Base-by-base conservation (phyloP, 2,888 invertebrate species). In the Azorinus chamasolen region DNA sequence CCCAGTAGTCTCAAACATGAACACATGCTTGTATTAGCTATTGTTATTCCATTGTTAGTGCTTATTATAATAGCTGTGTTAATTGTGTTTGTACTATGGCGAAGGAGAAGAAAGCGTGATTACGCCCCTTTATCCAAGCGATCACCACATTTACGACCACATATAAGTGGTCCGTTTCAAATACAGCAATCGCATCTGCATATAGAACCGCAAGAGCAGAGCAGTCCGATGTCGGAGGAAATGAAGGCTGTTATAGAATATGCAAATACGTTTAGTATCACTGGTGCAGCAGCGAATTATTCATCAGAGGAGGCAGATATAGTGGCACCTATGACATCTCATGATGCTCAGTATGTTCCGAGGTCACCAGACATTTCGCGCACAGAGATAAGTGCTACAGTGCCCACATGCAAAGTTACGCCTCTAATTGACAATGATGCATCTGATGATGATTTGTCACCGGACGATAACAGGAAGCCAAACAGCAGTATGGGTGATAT, bases 321-420 rank as follows among this genome's bases (percentile, higher is more conserved):
- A 24, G 63, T 78, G 24, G 75, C 71, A 24, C 75, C 83, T 1
- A 78, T 79, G 74, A 24, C 72, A 25, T 54, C 69, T 16, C 41
- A 48, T 45, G 54, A 59, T n/a, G 58, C 37, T 48, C 37, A 65
- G 53, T 66, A 74, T 18, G 61, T 64, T 25, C 83, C 87, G n/a
- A 72, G 87, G 32, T 88, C 89, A 25, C 88, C 89, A 1, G 89
- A 88, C 57, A 68, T 86, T 88, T 64, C 93, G 89, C 71, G 94
- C 92, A 62, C 92, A 27, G 93, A 93, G 68, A 88, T 93, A 41
- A 93, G 93, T 63, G 90, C 91, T 16, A 92, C 93, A 53, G 95
- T 97, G 69, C 97, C 97, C 0, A 96, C 96, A 87, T 98, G 98
- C 93, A 97, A 97, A 92, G 97, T 98, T 72, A 98, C 94, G 94